Base-by-base conservation (phyloP, 2,888 invertebrate genomes). In the Drosophila anomalata region DNA sequence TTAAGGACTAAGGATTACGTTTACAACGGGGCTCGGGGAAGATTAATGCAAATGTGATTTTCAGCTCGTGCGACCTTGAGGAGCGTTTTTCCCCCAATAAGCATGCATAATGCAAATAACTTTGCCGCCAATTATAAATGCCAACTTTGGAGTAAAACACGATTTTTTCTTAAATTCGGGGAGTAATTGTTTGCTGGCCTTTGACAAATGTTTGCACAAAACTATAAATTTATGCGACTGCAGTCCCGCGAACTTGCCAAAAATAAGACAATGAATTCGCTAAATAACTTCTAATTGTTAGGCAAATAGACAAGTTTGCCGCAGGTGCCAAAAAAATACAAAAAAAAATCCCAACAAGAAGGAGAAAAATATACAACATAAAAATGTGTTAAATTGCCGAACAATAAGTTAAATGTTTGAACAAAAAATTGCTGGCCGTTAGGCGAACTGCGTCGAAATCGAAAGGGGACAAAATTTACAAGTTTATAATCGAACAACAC, bases 221-320 rank as follows among this genome's bases (percentile, higher is more conserved):
- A 87, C 79, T 82, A 60, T 75, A 42, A 81, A 87, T 87, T 82
- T 78, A 79, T 77, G 85, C 77, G 82, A 46, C 61, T 57, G 72
- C 73, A 75, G 79, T 68, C 53, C 44, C 51, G 76, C 51, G 76
- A 76, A 68, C 59, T 70, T 62, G 77, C 78, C 76, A 84, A 78
- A 71, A 53, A 79, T 66, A 61, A 77, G 56, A 87, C 83, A 82
- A 82, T 74, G 75, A 74, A 73, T 71, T 75, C 57, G 59, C 78
- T 59, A 87, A 84, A 82, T 69, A 75, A 75, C 79, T 87, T 82
- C 83, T 87, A 84, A 84, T 84, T 87, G 87, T 75, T 87, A 69
- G 60, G 66, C 80, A 84, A 84, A 84, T 78, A 84, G 73, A 62
- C 74, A 63, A 58, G 41, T 57, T 39, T 33, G 69, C 80, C 77